Conservation (phyloP, 2,113 vertebrate species). For the Python bivittatus region DNA sequence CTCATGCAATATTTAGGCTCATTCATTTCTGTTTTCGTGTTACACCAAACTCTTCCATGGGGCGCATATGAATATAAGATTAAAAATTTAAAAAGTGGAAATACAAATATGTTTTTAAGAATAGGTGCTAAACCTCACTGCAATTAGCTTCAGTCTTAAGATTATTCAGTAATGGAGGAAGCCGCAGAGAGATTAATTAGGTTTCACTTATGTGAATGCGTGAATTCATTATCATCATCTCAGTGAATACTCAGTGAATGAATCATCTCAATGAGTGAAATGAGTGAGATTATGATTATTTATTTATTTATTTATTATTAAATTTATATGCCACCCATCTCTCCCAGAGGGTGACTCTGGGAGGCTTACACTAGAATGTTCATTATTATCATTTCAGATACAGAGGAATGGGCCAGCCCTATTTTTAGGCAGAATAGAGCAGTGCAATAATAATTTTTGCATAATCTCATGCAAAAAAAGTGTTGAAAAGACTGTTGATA, state of each 20-base stretch:
- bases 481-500: not conserved
- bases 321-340: too few species aligned
- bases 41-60: not conserved
- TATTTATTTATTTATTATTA: too few species aligned
- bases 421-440: not conserved
- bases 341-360: too few species aligned
- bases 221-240: too few species aligned
- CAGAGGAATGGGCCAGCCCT: not conserved
- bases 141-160: not conserved
- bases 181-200: not conserved
- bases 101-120: not conserved
- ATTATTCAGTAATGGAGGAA: not conserved
- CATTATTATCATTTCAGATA: not conserved
- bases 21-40: not conserved
- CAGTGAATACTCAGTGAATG: too few species aligned
- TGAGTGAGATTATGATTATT: too few species aligned
- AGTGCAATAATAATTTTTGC: not conserved
- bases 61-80: not conserved
- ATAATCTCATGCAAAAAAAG: too few species aligned
- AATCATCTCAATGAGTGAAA: too few species aligned
- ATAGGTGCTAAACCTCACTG: not conserved
- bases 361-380: too few species aligned
- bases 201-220: not conserved
- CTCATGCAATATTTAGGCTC: not conserved
- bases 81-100: too few species aligned